Evolutionary conservation across 2,113 vertebrate genomes (phyloP).

Genomic region (Cheirogaleus medius): DNA sequence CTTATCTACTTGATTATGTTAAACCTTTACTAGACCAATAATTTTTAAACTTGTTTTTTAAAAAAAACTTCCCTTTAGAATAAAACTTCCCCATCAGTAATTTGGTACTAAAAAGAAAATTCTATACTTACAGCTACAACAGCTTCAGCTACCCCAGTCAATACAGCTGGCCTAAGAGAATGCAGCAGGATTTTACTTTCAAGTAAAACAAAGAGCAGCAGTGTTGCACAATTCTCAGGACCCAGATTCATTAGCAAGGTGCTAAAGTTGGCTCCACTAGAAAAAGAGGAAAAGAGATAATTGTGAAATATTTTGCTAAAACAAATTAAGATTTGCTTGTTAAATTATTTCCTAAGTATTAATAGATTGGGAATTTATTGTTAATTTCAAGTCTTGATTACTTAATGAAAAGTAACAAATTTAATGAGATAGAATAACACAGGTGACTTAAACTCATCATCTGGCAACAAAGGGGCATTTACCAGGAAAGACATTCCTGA

Average conservation of each 20-base stretch:
- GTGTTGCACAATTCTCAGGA: constrained; percentile 95
- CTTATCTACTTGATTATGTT: neutral
- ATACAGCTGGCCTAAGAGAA: constrained; percentile 95
- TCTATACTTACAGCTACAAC: constrained; percentile 95
- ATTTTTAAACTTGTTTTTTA: constrained; percentile 44
- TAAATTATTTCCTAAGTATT: constrained; percentile 36
- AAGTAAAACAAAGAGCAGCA: constrained; percentile 94
- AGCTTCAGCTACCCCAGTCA: constrained; percentile 98
- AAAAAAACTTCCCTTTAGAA: neutral
- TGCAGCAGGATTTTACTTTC: constrained; percentile 98
- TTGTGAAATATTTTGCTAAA: constrained; percentile 13
- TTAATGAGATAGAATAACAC: neutral
- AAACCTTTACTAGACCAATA: neutral
- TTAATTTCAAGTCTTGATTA: constrained; percentile 34
- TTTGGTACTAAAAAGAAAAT: constrained; percentile 51
- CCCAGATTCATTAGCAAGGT: constrained; percentile 96
- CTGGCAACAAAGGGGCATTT: neutral
- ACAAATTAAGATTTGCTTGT: neutral
- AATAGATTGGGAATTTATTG: neutral
- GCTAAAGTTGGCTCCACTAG: constrained; percentile 96
- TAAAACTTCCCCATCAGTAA: neutral
- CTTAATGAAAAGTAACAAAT: constrained; percentile 33
- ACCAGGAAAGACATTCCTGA: constrained; percentile 37
- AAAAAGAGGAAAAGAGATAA: constrained; percentile 42
- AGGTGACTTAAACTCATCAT: constrained; percentile 19